phyloP scores from a whole-genome alignment of 1,140 invertebrate genomes.

The Pogonomyrmex californicus region DNA sequence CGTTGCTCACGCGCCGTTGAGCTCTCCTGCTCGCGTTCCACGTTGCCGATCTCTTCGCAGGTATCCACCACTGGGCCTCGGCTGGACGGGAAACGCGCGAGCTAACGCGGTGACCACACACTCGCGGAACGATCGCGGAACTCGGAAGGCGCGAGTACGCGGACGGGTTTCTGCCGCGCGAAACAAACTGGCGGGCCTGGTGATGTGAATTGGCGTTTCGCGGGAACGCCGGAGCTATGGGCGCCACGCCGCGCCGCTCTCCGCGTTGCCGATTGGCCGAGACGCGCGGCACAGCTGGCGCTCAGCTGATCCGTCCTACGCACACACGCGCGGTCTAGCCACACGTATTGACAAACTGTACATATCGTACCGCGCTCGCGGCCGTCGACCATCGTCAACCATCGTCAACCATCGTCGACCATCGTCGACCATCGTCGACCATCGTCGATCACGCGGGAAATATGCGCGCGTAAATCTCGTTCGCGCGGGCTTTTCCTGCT shows the following conservation, averaged over 20 bases:
- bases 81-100: too few relatives aligned
- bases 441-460: conserved; percentile 81
- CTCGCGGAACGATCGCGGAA: not conserved
- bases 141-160: not conserved
- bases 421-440: not conserved
- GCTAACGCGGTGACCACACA: not conserved
- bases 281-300: conserved; percentile 81
- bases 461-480: conserved; percentile 78
- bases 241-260: conserved; percentile 65
- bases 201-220: conserved; percentile 69
- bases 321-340: conserved; percentile 26
- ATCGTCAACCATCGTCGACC: too few relatives aligned
- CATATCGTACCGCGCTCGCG: too few relatives aligned
- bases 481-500: conserved; percentile 21
- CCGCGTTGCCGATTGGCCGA: conserved; percentile 75
- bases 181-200: conserved; percentile 1
- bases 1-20: conserved; percentile 37
- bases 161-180: not conserved
- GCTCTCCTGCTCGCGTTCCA: conserved; percentile 54
- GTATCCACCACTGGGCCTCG: not conserved
- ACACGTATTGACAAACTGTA: too few relatives aligned
- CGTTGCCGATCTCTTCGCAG: conserved; percentile 8
- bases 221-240: conserved; percentile 74
- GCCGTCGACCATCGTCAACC: too few relatives aligned
- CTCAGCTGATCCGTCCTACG: conserved; percentile 84